Evolutionary conservation across 2,113 vertebrate species (phyloP).

Genomic region (Hemicordylus capensis): DNA sequence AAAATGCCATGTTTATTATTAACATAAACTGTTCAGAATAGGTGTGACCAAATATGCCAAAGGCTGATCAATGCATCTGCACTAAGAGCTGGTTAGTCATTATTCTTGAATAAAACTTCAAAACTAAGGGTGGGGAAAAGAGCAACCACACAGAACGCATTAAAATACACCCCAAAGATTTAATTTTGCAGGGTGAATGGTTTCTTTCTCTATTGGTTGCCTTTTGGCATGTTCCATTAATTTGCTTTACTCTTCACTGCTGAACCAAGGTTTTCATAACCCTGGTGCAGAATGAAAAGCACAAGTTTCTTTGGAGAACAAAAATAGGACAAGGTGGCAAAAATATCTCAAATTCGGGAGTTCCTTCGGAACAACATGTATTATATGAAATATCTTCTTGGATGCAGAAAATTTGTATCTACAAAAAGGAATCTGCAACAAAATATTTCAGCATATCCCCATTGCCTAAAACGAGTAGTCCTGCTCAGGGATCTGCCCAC

Average conservation of each 20-base stretch:
- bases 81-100: conserved; percentile 2
- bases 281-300: conserved; percentile 55
- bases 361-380: conserved; percentile 22
- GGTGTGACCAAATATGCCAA: background rate
- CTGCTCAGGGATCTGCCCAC: no score
- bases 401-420: conserved; percentile 19
- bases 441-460: no score
- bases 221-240: conserved; percentile 45
- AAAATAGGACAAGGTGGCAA: conserved; percentile 40
- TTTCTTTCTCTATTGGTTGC: conserved; percentile 48
- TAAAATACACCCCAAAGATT: background rate
- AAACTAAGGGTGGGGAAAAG: conserved; percentile 19
- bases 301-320: conserved; percentile 39
- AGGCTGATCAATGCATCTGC: conserved; percentile 25
- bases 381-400: background rate
- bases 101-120: conserved; percentile 36
- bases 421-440: no score
- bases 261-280: conserved; percentile 20
- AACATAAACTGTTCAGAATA: conserved; percentile 45
- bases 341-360: conserved; percentile 34
- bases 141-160: background rate
- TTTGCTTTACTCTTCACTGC: background rate
- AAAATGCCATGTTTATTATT: conserved; percentile 3
- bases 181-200: conserved; percentile 39
- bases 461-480: no score